These are phyloP conservation scores for Clarias pachynema DNA, from an alignment of 2,797 vertebrate genomes.

Conservation along the genomic window DNA sequence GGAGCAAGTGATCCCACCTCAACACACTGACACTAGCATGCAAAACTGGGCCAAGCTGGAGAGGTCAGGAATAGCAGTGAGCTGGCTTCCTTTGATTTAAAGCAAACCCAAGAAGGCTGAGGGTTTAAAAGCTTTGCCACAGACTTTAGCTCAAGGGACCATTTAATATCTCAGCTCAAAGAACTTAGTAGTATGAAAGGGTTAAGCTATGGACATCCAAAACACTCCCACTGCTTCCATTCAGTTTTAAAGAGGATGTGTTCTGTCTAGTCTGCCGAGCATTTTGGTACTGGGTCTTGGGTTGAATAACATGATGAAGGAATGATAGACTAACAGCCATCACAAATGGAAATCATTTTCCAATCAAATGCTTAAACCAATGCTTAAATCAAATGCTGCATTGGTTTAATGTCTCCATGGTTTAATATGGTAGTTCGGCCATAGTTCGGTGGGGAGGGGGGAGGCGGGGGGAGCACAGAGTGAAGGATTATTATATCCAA, in stretches of 20 bases:
- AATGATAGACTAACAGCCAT: not conserved
- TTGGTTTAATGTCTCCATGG: not conserved
- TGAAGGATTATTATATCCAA: not conserved
- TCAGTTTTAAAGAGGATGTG: not conserved
- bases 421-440: too few relatives aligned
- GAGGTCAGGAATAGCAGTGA: slow-evolving; percentile 49
- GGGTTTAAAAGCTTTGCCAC: slow-evolving; percentile 63
- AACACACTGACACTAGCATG: slow-evolving; percentile 49
- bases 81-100: slow-evolving; percentile 53
- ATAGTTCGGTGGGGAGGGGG: not conserved
- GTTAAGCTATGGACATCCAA: slow-evolving; percentile 38
- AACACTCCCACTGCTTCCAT: slow-evolving; percentile 20
- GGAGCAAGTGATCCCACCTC: slow-evolving; percentile 56
- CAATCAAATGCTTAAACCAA: too few relatives aligned
- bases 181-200: slow-evolving; percentile 74
- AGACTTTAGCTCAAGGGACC: slow-evolving; percentile 59
- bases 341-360: not conserved
- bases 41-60: slow-evolving; percentile 25
- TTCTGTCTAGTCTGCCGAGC: not conserved
- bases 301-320: not conserved
- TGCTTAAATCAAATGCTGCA: too few relatives aligned
- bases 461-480: not conserved
- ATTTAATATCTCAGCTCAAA: slow-evolving; percentile 68
- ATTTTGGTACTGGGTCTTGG: slow-evolving; percentile 16
- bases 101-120: slow-evolving; percentile 54